Evolutionary conservation across 2,888 invertebrate genomes (phyloP), one percentile per base, ranked within the genome.

Genomic region (Chymomyza fuscimana): DNA sequence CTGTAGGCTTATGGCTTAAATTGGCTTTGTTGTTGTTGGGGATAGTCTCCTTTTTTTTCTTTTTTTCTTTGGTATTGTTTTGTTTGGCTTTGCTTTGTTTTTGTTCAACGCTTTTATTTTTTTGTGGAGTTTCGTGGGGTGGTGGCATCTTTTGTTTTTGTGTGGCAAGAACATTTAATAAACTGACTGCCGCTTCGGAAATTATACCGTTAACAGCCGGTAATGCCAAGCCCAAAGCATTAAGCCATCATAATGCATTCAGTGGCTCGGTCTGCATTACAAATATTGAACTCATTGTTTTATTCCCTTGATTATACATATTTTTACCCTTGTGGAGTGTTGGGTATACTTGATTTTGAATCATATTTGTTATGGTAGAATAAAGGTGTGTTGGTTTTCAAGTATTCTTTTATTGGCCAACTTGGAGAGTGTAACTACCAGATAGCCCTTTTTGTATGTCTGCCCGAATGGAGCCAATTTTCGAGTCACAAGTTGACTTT

Each of bases 141-240:
- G 19, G 65, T 60, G 1, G 65, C 40, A 29, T 40, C 2, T 16
- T 12, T 19, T 54, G 22, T 54, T 19, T 54, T 54, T 54, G 36
- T 46, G 40, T 46, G 40, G 40, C 40, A 46, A 46, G 12, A 10
- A 46, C 71, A 75, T 79, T 78, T 79, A 86, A 83, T 86, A 83
- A 81, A 83, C 86, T 75, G 78, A 69, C 74, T 79, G 73, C 75
- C 87, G 87, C 78, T 71, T 66, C 72, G 85, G 80, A 83, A 83
- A 82, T 84, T 69, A 76, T 77, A 63, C 50, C 64, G 70, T 72
- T 76, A 78, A 78, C 74, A 81, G 78, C 72, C 69, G 61, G 59
- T 66, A 70, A 70, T 66, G 59, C 74, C 71, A 71, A 58, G 59
- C 58, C 65, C 56, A 65, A 50, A 36, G 29, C 65, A 65, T 65